phyloP scores from a whole-genome alignment of 1,140 invertebrate genomes.

The Ridgeia piscesae region DNA sequence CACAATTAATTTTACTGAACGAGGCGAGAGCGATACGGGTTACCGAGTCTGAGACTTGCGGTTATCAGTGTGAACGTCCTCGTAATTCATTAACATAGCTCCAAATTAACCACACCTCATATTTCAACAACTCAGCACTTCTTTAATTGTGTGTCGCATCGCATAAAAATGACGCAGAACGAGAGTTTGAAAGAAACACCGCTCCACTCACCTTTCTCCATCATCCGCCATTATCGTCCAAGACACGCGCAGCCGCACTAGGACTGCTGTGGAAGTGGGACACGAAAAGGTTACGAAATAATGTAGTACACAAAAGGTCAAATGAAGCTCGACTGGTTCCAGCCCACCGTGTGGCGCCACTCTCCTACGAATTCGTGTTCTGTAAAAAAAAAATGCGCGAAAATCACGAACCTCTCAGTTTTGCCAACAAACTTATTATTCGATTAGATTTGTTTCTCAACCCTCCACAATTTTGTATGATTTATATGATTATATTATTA shows the following conservation, averaged over 20 bases:
- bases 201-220: background rate
- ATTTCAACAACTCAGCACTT: background rate
- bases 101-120: too few relatives aligned
- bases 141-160: background rate
- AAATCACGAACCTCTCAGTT: too few relatives aligned
- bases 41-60: too few relatives aligned
- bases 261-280: background rate
- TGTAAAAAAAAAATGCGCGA: too few relatives aligned
- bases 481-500: too few relatives aligned
- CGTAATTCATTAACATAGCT: too few relatives aligned
- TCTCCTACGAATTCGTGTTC: background rate
- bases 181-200: background rate
- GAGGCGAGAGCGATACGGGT: too few relatives aligned
- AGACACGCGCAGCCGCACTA: background rate
- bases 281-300: background rate
- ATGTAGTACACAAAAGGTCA: background rate
- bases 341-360: background rate
- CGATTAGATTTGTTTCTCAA: too few relatives aligned
- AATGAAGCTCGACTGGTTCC: background rate
- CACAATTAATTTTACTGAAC: too few relatives aligned
- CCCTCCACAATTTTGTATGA: too few relatives aligned
- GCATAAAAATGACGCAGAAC: background rate
- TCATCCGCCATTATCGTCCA: background rate
- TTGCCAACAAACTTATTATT: too few relatives aligned
- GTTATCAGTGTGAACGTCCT: too few relatives aligned